Evolutionary conservation across 2,113 vertebrate species (phyloP).

Genomic region (Sinocyclocheilus anshuiensis): DNA sequence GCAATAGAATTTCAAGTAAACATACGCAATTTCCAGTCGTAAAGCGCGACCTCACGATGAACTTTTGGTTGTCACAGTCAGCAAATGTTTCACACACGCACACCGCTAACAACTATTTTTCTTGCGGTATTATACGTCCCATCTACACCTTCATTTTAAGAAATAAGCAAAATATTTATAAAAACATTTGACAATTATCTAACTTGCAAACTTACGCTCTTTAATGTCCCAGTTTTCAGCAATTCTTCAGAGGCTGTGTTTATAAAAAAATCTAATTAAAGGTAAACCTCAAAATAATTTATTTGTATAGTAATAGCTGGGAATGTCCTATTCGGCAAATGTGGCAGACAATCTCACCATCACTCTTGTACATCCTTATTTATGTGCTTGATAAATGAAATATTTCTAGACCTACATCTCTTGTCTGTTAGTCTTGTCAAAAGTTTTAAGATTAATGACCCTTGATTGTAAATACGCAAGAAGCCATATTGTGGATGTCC

Average conservation of each 20-base stretch:
- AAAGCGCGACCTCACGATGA: slow-evolving; percentile 68
- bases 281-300: not conserved
- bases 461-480: slow-evolving; percentile 58
- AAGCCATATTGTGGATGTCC: slow-evolving; percentile 68
- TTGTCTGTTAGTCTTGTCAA: slow-evolving; percentile 57
- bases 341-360: slow-evolving; percentile 19
- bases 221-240: slow-evolving; percentile 17
- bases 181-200: not conserved
- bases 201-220: slow-evolving; percentile 36
- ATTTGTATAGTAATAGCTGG: not conserved
- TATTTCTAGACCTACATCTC: slow-evolving; percentile 45
- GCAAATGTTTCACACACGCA: slow-evolving; percentile 39
- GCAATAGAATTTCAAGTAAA: slow-evolving; percentile 28
- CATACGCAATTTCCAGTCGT: slow-evolving; percentile 25
- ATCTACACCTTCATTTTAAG: not conserved
- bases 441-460: slow-evolving; percentile 67
- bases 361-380: slow-evolving; percentile 39
- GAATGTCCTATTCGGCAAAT: not conserved
- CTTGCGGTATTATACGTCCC: not conserved
- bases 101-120: not conserved
- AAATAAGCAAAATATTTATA: not conserved
- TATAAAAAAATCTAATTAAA: not conserved
- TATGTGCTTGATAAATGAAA: slow-evolving; percentile 22
- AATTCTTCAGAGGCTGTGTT: not conserved
- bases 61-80: slow-evolving; percentile 60